These are phyloP conservation scores for Dromaius novaehollandiae DNA, from an alignment of 2,113 vertebrate genomes.

Conservation along the genomic window DNA sequence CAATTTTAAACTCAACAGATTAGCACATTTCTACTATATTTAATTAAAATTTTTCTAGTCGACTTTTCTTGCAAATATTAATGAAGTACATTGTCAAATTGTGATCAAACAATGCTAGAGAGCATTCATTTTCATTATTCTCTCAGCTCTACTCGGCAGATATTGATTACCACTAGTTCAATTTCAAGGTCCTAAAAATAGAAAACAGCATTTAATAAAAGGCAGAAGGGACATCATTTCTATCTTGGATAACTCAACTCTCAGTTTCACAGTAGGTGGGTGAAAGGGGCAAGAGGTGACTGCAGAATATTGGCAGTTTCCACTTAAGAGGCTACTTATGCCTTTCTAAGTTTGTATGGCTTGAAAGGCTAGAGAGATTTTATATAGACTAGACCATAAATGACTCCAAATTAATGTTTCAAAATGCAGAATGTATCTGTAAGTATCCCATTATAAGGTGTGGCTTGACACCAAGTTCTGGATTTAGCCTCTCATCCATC, in stretches of 20 bases:
- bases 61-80: neutral
- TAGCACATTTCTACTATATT: neutral
- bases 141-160: neutral
- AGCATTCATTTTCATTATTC: neutral
- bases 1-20: neutral
- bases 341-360: neutral
- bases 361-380: neutral
- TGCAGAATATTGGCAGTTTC: neutral
- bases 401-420: neutral
- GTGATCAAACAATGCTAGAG: neutral
- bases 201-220: neutral
- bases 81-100: neutral
- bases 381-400: neutral
- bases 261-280: neutral
- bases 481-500: slow-evolving; percentile 51
- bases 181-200: neutral
- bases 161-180: neutral
- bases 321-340: rapidly evolving
- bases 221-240: neutral
- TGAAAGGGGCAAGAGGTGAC: neutral
- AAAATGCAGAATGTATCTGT: neutral
- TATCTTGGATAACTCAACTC: neutral
- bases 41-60: neutral
- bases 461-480: slow-evolving; percentile 3
- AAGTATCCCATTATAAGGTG: slow-evolving; percentile 12